Evolutionary conservation across 2,888 invertebrate genomes (phyloP).

Genomic region (Parapristionchus giblindavisi): DNA sequence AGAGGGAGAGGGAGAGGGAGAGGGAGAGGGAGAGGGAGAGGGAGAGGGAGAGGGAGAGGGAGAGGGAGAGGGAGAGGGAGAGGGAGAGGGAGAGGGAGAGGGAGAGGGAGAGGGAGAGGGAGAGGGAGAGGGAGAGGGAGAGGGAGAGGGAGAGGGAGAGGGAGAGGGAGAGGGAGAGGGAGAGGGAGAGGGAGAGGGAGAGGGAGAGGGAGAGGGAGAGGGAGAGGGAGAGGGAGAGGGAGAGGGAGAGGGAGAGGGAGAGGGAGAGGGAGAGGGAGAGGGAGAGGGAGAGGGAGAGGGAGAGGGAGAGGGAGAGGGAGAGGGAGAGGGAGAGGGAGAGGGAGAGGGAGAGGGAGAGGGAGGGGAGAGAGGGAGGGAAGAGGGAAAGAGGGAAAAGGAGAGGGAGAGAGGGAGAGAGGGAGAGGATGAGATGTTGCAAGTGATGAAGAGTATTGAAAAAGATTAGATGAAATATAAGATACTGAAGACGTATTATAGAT

Average conservation of each 20-base stretch:
- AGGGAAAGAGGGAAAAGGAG: neutral
- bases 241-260: conserved; percentile 6
- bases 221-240: neutral
- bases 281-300: conserved; percentile 4
- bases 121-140: neutral
- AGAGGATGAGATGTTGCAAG: neutral
- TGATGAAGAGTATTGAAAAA: neutral
- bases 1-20: neutral
- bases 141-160: neutral
- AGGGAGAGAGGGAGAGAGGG: neutral
- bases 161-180: neutral
- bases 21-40: neutral
- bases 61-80: neutral
- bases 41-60: neutral
- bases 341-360: neutral
- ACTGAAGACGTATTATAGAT: too few relatives aligned
- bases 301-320: neutral
- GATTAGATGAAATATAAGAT: neutral
- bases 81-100: neutral
- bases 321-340: neutral
- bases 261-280: neutral
- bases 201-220: neutral
- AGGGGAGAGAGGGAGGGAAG: neutral
- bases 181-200: neutral
- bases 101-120: too few relatives aligned